phyloP scores from a whole-genome alignment of 2,113 vertebrate genomes.

The Tupaia chinensis region DNA sequence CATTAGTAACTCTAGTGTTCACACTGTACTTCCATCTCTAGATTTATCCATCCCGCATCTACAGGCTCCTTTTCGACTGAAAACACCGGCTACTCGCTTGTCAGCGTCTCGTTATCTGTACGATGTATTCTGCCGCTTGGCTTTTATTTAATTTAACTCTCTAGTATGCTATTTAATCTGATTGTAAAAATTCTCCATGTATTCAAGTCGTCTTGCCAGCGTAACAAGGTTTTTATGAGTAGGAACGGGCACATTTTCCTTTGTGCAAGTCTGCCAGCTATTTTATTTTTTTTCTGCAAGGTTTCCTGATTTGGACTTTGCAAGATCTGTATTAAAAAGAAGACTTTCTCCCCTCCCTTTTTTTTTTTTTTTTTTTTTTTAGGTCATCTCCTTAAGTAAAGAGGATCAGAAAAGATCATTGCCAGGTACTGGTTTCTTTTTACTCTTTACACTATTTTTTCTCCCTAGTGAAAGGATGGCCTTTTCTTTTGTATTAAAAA shows the following conservation, averaged over 20 bases:
- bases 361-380: not conserved
- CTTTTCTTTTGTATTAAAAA: not conserved
- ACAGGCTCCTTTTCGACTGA: not conserved
- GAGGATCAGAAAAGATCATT: not conserved
- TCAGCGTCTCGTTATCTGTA: not conserved
- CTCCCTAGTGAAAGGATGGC: not conserved
- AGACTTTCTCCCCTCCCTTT: not conserved
- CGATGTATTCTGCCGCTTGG: not conserved
- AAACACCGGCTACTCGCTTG: not conserved
- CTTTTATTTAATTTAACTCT: not conserved
- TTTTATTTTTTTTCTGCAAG: constrained; percentile 3
- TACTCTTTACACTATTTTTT: not conserved
- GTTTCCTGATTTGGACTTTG: not conserved
- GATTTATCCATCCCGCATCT: not conserved
- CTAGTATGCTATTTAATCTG: not conserved
- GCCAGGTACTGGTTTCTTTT: not conserved
- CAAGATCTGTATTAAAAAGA: not conserved
- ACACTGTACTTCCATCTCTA: not conserved
- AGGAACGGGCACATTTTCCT: not conserved
- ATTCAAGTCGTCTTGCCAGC: not conserved
- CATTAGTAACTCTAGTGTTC: not conserved
- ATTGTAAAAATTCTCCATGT: not conserved
- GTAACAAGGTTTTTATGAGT: not conserved
- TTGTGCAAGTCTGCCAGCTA: not conserved
- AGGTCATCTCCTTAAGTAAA: not conserved